phyloP scores from a whole-genome alignment of 2,113 vertebrate species.

The Channa argus region DNA sequence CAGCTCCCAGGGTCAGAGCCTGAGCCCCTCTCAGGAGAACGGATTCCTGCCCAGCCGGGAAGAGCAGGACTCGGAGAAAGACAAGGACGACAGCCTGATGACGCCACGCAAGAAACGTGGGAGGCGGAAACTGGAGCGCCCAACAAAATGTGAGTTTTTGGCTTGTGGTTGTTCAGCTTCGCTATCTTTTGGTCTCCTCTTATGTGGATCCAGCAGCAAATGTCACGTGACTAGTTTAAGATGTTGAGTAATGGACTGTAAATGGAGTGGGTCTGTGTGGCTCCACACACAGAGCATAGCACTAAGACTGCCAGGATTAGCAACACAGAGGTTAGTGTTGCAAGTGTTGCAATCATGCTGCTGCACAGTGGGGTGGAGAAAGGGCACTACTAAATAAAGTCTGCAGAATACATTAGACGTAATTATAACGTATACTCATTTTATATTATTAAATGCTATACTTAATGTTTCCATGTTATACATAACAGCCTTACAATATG shows the following conservation, averaged over 20 bases:
- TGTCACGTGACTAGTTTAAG: slow-evolving; percentile 29
- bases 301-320: slow-evolving; percentile 26
- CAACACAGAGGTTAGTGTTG: slow-evolving; percentile 10
- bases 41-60: slow-evolving; percentile 86
- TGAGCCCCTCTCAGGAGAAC: slow-evolving; percentile 87
- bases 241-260: slow-evolving; percentile 43
- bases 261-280: slow-evolving; percentile 18
- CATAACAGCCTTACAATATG: neutral
- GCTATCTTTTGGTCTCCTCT: slow-evolving; percentile 34
- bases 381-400: neutral
- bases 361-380: neutral
- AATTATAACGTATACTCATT: neutral
- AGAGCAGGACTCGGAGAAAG: slow-evolving; percentile 84
- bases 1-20: slow-evolving; percentile 64
- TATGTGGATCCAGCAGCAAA: slow-evolving; percentile 14
- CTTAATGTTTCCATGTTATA: neutral
- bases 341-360: slow-evolving; percentile 18
- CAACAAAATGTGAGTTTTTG: slow-evolving; percentile 88
- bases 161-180: neutral
- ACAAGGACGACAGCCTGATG: slow-evolving; percentile 84
- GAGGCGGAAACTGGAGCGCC: slow-evolving; percentile 88
- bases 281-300: slow-evolving; percentile 10
- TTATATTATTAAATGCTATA: too few species aligned
- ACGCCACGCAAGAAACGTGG: slow-evolving; percentile 86
- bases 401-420: slow-evolving; percentile 1